Conservation (phyloP, 2,888 invertebrate genomes). For the Eilema sororculum region DNA sequence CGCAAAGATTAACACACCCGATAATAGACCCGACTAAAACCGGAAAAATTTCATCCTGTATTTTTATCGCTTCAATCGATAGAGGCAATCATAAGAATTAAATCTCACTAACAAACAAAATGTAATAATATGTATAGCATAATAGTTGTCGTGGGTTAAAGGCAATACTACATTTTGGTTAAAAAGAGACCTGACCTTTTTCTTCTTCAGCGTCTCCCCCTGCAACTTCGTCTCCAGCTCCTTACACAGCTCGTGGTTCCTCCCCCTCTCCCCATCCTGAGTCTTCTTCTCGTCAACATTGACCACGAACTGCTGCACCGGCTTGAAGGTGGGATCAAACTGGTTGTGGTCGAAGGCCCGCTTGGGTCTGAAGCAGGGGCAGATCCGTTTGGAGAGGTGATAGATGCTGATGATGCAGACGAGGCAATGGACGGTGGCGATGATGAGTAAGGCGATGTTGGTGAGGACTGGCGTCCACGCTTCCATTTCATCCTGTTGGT, state of each 20-base stretch:
- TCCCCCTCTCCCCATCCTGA: constrained; percentile 61
- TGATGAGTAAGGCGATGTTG: constrained; percentile 88
- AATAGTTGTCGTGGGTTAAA: too few species aligned
- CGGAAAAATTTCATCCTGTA: too few species aligned
- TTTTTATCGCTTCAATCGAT: too few species aligned
- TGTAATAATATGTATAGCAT: too few species aligned
- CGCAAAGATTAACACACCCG: too few species aligned
- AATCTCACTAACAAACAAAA: too few species aligned
- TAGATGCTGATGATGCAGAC: constrained; percentile 84
- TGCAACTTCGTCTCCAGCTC: constrained; percentile 78
- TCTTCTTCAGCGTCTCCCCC: constrained; percentile 70
- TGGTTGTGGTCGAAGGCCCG: constrained; percentile 84
- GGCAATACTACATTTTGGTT: too few species aligned
- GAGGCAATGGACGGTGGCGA: constrained; percentile 87
- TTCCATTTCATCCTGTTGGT: constrained; percentile 82
- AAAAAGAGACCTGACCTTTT: constrained; percentile 58
- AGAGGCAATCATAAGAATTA: too few species aligned
- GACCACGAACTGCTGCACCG: constrained; percentile 70
- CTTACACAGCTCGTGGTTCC: constrained; percentile 73
- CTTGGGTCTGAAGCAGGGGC: constrained; percentile 85
- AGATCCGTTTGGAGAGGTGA: constrained; percentile 84
- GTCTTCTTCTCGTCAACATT: constrained; percentile 75
- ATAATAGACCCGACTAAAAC: too few species aligned
- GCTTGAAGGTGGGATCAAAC: constrained; percentile 77
- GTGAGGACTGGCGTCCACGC: constrained; percentile 88